Evolutionary conservation across 2,797 vertebrate species (phyloP).

Genomic region (Enteromius afrohamiltoni): DNA sequence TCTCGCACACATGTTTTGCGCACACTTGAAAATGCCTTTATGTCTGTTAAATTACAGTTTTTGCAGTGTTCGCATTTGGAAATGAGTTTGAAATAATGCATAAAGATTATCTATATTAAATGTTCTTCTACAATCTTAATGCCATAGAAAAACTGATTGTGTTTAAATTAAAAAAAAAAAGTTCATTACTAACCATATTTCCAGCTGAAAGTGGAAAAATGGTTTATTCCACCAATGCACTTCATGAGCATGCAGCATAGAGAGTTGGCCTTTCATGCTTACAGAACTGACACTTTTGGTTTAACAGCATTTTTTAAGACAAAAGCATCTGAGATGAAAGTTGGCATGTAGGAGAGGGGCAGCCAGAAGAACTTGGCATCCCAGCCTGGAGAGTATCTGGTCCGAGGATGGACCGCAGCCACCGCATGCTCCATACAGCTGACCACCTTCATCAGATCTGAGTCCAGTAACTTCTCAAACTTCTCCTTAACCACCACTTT

Average conservation of each 20-base stretch:
- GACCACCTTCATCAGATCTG: constrained; percentile 69
- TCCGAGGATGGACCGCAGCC: constrained; percentile 74
- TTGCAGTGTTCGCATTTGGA: background rate
- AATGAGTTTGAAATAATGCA: background rate
- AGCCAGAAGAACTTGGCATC: constrained; percentile 82
- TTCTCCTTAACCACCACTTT: constrained; percentile 15
- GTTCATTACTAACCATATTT: background rate
- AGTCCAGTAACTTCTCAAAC: constrained; percentile 52
- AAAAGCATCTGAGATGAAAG: constrained; percentile 73
- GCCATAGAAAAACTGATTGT: background rate
- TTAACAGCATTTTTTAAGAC: constrained; percentile 57
- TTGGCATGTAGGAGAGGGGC: constrained; percentile 80
- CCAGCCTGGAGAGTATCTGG: constrained; percentile 80
- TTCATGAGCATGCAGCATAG: background rate
- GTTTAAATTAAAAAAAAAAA: no score
- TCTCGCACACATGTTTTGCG: no score
- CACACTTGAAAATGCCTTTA: background rate
- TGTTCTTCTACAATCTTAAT: background rate
- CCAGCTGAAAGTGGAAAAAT: background rate
- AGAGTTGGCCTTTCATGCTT: background rate
- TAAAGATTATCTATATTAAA: background rate
- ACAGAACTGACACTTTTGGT: constrained; percentile 57
- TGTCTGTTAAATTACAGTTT: background rate
- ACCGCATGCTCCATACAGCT: constrained; percentile 81
- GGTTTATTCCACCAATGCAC: background rate